Conservation (phyloP, 2,888 invertebrate genomes). For the Zeuzera pyrina region DNA sequence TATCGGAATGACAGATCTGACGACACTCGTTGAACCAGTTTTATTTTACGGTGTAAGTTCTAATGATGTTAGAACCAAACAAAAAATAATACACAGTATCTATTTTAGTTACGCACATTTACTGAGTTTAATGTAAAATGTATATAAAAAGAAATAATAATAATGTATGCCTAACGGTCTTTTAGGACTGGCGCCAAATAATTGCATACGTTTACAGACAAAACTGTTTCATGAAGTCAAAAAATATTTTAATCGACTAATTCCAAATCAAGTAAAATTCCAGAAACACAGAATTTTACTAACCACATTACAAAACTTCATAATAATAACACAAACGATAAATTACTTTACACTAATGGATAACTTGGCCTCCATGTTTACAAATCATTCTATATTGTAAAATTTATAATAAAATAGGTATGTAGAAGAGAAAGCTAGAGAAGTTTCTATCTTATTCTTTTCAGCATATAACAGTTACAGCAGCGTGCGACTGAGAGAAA, state of each 20-base stretch:
- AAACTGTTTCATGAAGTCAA: conserved; percentile 6
- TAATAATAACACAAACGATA: conserved; percentile 21
- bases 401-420: conserved; percentile 27
- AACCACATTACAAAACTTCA: conserved; percentile 31
- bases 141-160: not conserved
- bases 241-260: not conserved
- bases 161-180: conserved; percentile 51
- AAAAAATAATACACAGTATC: not conserved
- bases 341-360: conserved; percentile 37
- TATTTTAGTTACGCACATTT: not conserved
- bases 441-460: conserved; percentile 44
- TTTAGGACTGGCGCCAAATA: conserved; percentile 68
- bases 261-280: not conserved
- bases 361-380: conserved; percentile 69
- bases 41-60: conserved; percentile 35
- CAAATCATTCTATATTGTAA: conserved; percentile 64
- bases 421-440: conserved; percentile 52
- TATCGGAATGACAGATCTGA: conserved; percentile 62
- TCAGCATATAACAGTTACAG: conserved; percentile 22
- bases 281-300: conserved; percentile 22
- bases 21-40: conserved; percentile 65
- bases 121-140: not conserved
- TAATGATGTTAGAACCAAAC: conserved; percentile 1
- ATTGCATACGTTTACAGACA: conserved; percentile 65
- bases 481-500: conserved; percentile 38